Base-by-base conservation (phyloP, 2,797 vertebrate genomes). In the Chaenodraco wilsoni region DNA sequence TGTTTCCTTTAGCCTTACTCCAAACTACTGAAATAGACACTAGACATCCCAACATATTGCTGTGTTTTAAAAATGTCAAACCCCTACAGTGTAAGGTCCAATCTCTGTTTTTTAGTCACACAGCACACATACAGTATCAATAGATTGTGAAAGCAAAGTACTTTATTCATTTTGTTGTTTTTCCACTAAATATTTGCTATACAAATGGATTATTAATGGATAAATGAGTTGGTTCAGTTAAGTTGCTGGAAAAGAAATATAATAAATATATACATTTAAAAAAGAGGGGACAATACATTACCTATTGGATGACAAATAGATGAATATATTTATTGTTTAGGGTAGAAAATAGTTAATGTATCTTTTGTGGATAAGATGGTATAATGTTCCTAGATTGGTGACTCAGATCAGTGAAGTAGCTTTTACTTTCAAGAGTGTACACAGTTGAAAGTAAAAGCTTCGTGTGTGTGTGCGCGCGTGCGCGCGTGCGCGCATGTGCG, bases 361-460 rank as follows among this genome's bases (percentile, higher is more conserved):
- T n/a, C 19, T 60, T 63, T 48, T 15, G 0, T 40, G 16, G 2
- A 56, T 13, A 1, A 3, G 10, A 40, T 4, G 1, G 6, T 0
- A 51, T 15, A 8, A 4, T 17, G 45, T 4, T 7, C 21, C 2
- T 1, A 15, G 23, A 37, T 37, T 37, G 44, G 27, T 78, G 27
- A 63, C 41, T 70, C 27, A 62, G 3, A 40, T 58, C 9, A 59
- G 27, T 9, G 5, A 11, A 62, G 15, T 17, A 50, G 41, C 21
- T 69, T 76, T 56, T 41, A 37, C 33, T 37, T 37, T 37, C 33
- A 37, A 37, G 14, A 46, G 43, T 44, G 43, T 37, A 37, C 33
- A 9, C 33, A 37, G 1, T 27, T 27, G 27, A 27, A 27, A 27
- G 27, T 27, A 27, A 27, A 27, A 27, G 27, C 27, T 27, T 37